These are phyloP conservation scores for Ptychadena robeensis DNA, from an alignment of 2,797 vertebrate genomes.

Conservation along the genomic window DNA sequence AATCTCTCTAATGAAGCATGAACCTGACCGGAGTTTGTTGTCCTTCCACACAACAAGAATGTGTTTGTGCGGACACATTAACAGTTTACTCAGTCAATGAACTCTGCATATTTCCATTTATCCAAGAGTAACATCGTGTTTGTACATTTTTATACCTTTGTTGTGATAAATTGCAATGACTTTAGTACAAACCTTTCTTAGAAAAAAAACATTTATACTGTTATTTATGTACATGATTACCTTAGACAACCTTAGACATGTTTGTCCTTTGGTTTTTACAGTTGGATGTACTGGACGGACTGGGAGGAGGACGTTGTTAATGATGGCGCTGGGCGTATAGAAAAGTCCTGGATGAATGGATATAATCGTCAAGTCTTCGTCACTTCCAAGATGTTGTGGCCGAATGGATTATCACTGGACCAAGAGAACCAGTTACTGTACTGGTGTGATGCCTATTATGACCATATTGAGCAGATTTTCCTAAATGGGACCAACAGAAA, in stretches of 20 bases:
- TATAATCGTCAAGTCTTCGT: conserved; percentile 90
- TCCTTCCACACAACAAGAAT: too few relatives aligned
- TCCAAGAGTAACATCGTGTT: too few relatives aligned
- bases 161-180: too few relatives aligned
- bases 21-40: too few relatives aligned
- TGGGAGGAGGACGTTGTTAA: conserved; percentile 99
- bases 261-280: conserved; percentile 63
- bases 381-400: conserved; percentile 98
- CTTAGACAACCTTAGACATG: neutral
- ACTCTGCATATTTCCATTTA: too few relatives aligned
- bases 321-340: conserved; percentile 95
- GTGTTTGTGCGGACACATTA: too few relatives aligned
- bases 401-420: conserved; percentile 95
- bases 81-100: too few relatives aligned
- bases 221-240: too few relatives aligned
- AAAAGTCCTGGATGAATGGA: conserved; percentile 98
- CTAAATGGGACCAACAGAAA: conserved; percentile 93
- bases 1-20: too few relatives aligned
- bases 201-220: too few relatives aligned
- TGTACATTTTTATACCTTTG: too few relatives aligned
- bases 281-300: conserved; percentile 99
- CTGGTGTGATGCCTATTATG: conserved; percentile 98
- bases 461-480: conserved; percentile 96
- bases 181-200: too few relatives aligned
- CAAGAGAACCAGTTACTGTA: conserved; percentile 84